Evolutionary conservation across 2,113 vertebrate species (phyloP).

Genomic region (Brevimyrus niger): DNA sequence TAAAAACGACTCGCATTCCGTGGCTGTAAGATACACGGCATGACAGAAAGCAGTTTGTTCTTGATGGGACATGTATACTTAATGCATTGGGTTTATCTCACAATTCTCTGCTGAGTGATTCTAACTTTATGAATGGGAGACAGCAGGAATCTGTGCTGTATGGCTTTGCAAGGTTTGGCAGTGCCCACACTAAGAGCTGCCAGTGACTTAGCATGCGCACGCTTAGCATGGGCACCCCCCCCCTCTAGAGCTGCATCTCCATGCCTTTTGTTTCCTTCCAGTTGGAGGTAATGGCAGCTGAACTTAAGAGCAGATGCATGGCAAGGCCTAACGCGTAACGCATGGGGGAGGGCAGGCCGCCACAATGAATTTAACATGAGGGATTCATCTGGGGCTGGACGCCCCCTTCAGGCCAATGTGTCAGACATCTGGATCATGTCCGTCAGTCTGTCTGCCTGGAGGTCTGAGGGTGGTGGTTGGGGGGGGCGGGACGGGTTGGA

Average conservation of each 20-base stretch:
- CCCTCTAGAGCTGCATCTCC: background rate
- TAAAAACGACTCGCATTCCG: background rate
- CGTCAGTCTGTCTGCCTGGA: slow-evolving; percentile 22
- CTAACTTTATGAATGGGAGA: background rate
- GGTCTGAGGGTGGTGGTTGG: slow-evolving; percentile 46
- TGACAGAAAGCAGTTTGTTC: background rate
- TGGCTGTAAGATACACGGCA: background rate
- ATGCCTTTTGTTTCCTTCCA: background rate
- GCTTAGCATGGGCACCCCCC: no score
- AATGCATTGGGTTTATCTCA: background rate
- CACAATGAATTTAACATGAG: background rate
- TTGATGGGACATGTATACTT: background rate
- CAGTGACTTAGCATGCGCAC: background rate
- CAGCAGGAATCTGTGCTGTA: background rate
- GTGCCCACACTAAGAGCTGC: background rate
- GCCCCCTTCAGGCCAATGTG: background rate
- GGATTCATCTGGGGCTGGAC: background rate
- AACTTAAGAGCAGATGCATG: background rate
- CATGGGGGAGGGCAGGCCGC: background rate
- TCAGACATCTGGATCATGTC: slow-evolving; percentile 31
- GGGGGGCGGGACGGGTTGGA: slow-evolving; percentile 32
- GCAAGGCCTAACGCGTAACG: background rate
- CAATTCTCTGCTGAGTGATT: background rate
- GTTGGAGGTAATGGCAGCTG: background rate
- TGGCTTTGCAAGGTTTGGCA: background rate